Evolutionary conservation across 2,888 invertebrate genomes (phyloP), one percentile per base, ranked within the genome.

Genomic region (Tiphia femorata): DNA sequence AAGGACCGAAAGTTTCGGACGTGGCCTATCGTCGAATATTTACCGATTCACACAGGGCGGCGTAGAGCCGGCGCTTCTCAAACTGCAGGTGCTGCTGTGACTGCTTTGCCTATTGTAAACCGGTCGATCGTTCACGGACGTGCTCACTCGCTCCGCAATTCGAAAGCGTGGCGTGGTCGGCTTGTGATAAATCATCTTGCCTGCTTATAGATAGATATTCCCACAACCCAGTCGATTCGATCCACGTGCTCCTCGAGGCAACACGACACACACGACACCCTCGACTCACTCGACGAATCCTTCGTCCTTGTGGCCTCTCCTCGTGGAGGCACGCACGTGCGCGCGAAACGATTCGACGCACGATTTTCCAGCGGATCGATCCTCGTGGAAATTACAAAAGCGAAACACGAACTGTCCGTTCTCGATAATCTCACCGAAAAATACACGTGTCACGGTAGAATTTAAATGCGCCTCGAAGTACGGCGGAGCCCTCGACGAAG

Each of bases 91-190:
- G 75, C 79, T 80, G 52, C 76, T 76, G 58, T 79, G 78, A 55
- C 67, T 71, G 57, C 64, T 72, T 57, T 79, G 76, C 70, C 80
- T 82, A 44, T 64, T 78, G 59, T 79, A 81, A 67, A 75, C 70
- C 62, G 81, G 80, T 38, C 79, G 80, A 78, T 75, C 81, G 64
- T 78, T 80, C 19, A 78, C 78, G 30, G 81, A 74, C 49, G 78
- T 76, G 71, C 82, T 80, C 58, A 83, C 75, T 49, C 83, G 72
- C 56, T 83, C 83, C 8, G 83, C 81, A 64, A 83, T 83, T 33
- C 83, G 77, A 65, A 83, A 83, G 38, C 83, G 79, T 58, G 83
- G 83, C 46, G 79, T 77, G 42, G 83, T 83, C 16, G 83, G 83
- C 55, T 83, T 83, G 53, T 83, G 83, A 62, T 83, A 83, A 73